A percentile compares a stretch with the other conserved stretches of the same genome.
phyloP scores from a whole-genome alignment of 2,888 invertebrate genomes.

The Protula sp. region DNA sequence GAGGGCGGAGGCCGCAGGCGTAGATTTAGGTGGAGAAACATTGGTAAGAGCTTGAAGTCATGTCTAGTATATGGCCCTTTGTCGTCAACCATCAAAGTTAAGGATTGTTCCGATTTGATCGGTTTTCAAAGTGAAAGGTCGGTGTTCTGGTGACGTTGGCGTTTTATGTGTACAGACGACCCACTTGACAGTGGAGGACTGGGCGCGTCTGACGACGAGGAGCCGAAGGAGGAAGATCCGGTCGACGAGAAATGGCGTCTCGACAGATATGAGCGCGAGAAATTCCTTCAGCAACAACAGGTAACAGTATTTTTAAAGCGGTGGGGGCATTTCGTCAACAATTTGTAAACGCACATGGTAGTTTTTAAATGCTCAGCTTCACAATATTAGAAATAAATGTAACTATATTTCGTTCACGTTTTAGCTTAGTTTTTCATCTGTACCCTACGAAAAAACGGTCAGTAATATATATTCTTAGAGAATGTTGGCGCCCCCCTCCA shows the following conservation, averaged over 20 bases:
- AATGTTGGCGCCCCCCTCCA: too few relatives aligned
- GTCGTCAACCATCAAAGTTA: not conserved
- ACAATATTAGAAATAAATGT: too few relatives aligned
- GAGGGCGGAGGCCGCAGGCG: slow-evolving; percentile 72
- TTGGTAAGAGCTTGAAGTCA: slow-evolving; percentile 41
- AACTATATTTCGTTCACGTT: too few relatives aligned
- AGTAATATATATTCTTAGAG: too few relatives aligned
- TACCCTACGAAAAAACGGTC: too few relatives aligned
- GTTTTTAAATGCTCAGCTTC: too few relatives aligned
- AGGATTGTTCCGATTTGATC: not conserved
- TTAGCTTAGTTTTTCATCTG: too few relatives aligned
- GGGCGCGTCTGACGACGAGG: too few relatives aligned
- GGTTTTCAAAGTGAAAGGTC: not conserved
- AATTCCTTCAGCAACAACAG: slow-evolving; percentile 24
- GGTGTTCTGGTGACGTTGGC: not conserved
- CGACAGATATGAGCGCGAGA: slow-evolving; percentile 25
- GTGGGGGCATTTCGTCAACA: too few relatives aligned
- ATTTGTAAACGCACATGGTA: too few relatives aligned
- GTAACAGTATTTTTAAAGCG: slow-evolving; percentile 12
- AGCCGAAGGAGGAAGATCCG: slow-evolving; percentile 30
- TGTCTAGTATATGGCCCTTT: not conserved
- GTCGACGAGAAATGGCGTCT: slow-evolving; percentile 32
- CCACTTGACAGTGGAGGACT: too few relatives aligned
- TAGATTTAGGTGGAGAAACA: slow-evolving; percentile 81
- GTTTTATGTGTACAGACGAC: too few relatives aligned